These are phyloP conservation scores for Hydrozoanthus gracilis DNA, from an alignment of 92 coral and sea anemone species.

Conservation along the genomic window DNA sequence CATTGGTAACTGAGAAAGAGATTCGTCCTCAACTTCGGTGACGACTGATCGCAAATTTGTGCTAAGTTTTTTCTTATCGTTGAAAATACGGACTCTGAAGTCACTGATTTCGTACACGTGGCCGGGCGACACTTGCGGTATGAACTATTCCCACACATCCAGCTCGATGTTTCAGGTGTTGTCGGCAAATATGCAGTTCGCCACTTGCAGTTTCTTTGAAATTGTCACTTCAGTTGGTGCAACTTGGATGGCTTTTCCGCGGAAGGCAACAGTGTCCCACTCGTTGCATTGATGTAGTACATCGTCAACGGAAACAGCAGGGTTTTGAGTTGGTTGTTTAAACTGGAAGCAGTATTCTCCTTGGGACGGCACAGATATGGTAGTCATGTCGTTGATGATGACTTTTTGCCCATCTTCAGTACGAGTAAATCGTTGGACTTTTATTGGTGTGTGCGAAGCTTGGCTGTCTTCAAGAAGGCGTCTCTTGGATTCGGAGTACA, in stretches of 20 bases:
- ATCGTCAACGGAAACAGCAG: conserved; percentile 14
- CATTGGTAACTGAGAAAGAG: neutral
- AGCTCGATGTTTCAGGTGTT: conserved; percentile 44
- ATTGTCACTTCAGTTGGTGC: conserved; percentile 11
- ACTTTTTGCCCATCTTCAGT: conserved; percentile 55
- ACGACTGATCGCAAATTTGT: conserved; percentile 39
- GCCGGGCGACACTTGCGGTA: conserved; percentile 43
- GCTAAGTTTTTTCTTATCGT: conserved; percentile 57
- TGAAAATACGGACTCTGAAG: conserved; percentile 54
- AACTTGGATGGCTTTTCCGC: conserved; percentile 36
- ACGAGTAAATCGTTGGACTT: conserved; percentile 49
- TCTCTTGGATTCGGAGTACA: conserved; percentile 45
- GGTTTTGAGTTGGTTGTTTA: conserved; percentile 21
- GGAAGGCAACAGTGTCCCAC: conserved; percentile 10
- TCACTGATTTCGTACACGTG: conserved; percentile 47
- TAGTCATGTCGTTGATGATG: conserved; percentile 62
- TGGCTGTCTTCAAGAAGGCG: conserved; percentile 38
- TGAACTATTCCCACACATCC: conserved; percentile 59
- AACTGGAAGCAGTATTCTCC: conserved; percentile 60
- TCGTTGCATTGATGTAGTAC: conserved; percentile 30
- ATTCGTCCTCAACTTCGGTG: conserved; percentile 17
- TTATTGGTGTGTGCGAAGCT: conserved; percentile 27
- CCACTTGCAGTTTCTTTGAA: conserved; percentile 31
- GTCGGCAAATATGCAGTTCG: conserved; percentile 35
- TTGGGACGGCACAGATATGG: conserved; percentile 48